These are phyloP conservation scores for Miltochrista miniata DNA, from an alignment of 2,888 invertebrate species.

Conservation along the genomic window DNA sequence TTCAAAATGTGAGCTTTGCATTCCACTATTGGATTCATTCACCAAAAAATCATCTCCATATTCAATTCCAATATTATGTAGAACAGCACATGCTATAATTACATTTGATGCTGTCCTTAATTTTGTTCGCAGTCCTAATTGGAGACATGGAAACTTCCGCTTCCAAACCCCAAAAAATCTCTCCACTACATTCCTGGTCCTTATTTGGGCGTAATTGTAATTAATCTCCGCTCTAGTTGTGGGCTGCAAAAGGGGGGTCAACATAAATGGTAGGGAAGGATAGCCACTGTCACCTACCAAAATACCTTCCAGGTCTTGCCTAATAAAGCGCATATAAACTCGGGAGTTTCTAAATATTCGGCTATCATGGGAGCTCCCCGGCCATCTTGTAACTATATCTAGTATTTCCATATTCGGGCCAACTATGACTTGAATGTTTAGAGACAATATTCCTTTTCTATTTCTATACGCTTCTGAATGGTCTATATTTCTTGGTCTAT, in stretches of 20 bases:
- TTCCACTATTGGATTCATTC: too few relatives aligned
- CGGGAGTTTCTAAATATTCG: neutral
- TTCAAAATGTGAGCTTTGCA: too few relatives aligned
- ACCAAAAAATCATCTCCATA: too few relatives aligned
- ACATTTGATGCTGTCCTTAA: conserved; percentile 17
- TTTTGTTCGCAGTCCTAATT: conserved; percentile 9
- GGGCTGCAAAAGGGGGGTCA: neutral
- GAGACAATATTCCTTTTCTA: neutral
- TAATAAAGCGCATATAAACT: neutral
- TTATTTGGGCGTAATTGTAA: conserved; percentile 8
- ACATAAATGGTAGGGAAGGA: neutral
- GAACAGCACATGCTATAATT: conserved; percentile 18
- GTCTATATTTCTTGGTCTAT: neutral
- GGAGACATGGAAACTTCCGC: conserved; percentile 11
- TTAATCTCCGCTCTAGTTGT: neutral
- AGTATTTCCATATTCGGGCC: neutral
- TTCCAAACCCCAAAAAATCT: conserved; percentile 13
- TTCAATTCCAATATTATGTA: conserved; percentile 9
- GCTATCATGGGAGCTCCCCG: neutral
- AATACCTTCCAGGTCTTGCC: neutral
- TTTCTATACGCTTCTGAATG: neutral
- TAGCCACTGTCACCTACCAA: conserved; percentile 1
- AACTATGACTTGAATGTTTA: neutral
- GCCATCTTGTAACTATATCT: neutral
- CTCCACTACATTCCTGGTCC: conserved; percentile 11